phyloP scores from a whole-genome alignment of 2,113 vertebrate species.

The Lophochroa leadbeateri region DNA sequence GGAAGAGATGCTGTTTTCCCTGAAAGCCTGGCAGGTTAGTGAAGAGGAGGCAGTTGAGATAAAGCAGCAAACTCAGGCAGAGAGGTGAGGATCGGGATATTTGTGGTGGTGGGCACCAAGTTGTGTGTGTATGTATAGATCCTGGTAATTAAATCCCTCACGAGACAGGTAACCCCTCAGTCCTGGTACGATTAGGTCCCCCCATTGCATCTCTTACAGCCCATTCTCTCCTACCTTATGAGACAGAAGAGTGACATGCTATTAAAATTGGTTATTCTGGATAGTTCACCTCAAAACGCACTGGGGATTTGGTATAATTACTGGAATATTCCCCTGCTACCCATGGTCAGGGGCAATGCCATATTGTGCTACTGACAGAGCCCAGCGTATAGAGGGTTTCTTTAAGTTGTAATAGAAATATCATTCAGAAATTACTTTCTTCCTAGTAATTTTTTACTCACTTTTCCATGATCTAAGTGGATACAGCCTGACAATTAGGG shows the following conservation, averaged over 20 bases:
- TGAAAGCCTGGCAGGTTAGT: neutral
- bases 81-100: neutral
- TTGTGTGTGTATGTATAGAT: neutral
- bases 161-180: neutral
- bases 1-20: neutral
- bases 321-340: neutral
- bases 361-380: neutral
- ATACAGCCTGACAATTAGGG: neutral
- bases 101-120: neutral
- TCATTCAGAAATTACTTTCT: neutral
- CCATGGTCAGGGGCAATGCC: neutral
- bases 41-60: neutral
- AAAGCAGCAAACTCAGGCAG: neutral
- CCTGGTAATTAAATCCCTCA: neutral
- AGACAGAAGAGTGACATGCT: neutral
- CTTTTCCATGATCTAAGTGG: neutral
- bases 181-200: neutral
- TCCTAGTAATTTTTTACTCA: neutral
- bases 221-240: neutral
- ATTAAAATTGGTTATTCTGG: slow-evolving; percentile 43
- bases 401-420: neutral
- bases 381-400: accelerated
- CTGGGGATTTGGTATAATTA: slow-evolving; percentile 31
- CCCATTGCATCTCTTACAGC: neutral
- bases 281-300: slow-evolving; percentile 30